These are phyloP conservation scores for Crossaster papposus DNA, from an alignment of 53 echinoderm and acorn worm species.

Conservation along the genomic window DNA sequence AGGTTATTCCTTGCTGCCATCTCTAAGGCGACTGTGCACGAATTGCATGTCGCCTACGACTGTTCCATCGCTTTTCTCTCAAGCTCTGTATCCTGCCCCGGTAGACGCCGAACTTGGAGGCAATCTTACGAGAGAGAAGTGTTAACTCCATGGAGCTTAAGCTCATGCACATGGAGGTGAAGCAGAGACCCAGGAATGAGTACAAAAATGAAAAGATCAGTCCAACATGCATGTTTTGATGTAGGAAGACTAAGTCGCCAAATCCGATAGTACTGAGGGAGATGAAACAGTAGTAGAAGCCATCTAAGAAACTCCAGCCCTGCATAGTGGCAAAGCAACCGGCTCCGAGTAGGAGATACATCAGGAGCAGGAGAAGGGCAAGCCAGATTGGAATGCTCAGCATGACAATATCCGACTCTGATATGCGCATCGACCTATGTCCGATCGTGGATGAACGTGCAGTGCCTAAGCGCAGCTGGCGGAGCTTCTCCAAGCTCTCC, in stretches of 20 bases:
- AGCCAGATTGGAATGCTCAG: conserved; percentile 85
- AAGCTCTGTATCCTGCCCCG: conserved; percentile 53
- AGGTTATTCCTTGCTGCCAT: background rate
- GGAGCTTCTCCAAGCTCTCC: conserved; percentile 7
- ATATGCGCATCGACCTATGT: conserved; percentile 51
- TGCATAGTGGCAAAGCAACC: conserved; percentile 64
- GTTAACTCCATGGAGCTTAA: conserved; percentile 85
- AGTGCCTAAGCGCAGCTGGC: conserved; percentile 7
- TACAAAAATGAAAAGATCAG: conserved; percentile 74
- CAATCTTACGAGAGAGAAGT: conserved; percentile 65
- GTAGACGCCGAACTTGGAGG: conserved; percentile 78
- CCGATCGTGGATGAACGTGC: conserved; percentile 31
- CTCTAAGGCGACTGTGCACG: conserved; percentile 8
- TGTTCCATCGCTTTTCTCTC: conserved; percentile 19
- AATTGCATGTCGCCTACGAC: conserved; percentile 47
- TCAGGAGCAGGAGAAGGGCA: conserved; percentile 69
- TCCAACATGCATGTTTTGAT: conserved; percentile 47
- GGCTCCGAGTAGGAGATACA: conserved; percentile 80
- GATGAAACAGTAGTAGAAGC: conserved; percentile 89
- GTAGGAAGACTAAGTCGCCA: conserved; percentile 79
- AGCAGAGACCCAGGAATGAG: conserved; percentile 84
- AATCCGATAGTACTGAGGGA: conserved; percentile 96
- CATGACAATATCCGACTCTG: conserved; percentile 70
- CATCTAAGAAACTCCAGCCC: conserved; percentile 66
- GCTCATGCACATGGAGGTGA: conserved; percentile 89